A percentile compares a stretch with the other conserved stretches of the same genome.
These are phyloP conservation scores for Tenualosa thibaudeaui DNA, from an alignment of 2,797 vertebrate species.

Conservation along the genomic window DNA sequence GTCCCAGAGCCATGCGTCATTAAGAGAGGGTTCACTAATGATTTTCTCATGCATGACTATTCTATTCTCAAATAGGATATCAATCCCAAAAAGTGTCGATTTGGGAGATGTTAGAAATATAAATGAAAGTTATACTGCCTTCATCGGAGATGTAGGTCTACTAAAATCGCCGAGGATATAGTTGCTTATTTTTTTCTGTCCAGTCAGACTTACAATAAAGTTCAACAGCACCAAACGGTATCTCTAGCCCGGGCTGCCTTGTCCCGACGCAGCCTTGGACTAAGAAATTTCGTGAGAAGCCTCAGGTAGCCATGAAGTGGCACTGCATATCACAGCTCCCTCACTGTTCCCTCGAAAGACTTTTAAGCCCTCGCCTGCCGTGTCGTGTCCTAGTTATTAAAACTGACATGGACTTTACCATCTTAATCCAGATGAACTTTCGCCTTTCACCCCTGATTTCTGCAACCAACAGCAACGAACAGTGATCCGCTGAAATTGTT, in stretches of 20 bases:
- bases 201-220: not conserved
- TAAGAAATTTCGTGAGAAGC: not conserved
- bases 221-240: not conserved
- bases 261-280: not conserved
- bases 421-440: conserved; percentile 19
- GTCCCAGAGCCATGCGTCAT: too few relatives aligned
- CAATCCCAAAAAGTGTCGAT: too few relatives aligned
- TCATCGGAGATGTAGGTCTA: too few relatives aligned
- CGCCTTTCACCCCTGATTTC: not conserved
- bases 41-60: too few relatives aligned
- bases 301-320: not conserved
- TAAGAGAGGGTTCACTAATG: too few relatives aligned
- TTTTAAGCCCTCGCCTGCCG: not conserved
- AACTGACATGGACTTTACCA: conserved; percentile 1
- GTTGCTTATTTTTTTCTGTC: too few relatives aligned
- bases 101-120: too few relatives aligned
- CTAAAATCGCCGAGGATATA: too few relatives aligned
- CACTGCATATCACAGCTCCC: not conserved
- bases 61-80: too few relatives aligned
- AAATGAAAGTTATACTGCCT: too few relatives aligned
- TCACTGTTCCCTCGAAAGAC: not conserved
- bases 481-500: not conserved
- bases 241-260: too few relatives aligned
- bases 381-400: not conserved
- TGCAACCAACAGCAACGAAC: not conserved